Percentiles rank a stretch among this genome's conserved stretches.
Conservation (phyloP, 1,140 invertebrate species). For the Nymphalis io region DNA sequence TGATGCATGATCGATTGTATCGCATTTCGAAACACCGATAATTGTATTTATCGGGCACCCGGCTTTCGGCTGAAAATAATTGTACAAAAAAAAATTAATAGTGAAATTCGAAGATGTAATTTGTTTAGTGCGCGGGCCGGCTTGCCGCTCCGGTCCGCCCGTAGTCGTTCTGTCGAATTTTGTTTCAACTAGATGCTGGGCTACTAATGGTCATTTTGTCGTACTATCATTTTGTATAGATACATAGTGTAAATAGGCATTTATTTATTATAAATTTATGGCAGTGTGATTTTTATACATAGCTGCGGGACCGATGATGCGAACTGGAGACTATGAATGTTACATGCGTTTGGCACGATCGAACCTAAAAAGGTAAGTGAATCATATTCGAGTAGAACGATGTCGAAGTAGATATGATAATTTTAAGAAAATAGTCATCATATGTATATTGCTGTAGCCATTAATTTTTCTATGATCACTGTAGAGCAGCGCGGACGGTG, state of each 20-base stretch:
- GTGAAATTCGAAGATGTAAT: slow-evolving; percentile 68
- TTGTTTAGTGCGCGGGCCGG: slow-evolving; percentile 55
- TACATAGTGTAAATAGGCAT: slow-evolving; percentile 81
- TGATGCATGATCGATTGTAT: slow-evolving; percentile 72
- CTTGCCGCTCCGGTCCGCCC: slow-evolving; percentile 39
- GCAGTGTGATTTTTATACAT: slow-evolving; percentile 78
- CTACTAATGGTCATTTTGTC: slow-evolving; percentile 74
- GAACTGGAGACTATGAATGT: slow-evolving; percentile 58
- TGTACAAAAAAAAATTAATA: slow-evolving; percentile 73
- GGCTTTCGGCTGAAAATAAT: slow-evolving; percentile 73
- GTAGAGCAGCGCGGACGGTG: slow-evolving; percentile 54
- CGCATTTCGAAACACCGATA: slow-evolving; percentile 71
- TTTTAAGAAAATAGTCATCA: slow-evolving; percentile 81
- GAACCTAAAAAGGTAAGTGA: slow-evolving; percentile 58
- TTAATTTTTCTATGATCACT: slow-evolving; percentile 78
- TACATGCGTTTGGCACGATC: slow-evolving; percentile 62
- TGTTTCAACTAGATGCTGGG: slow-evolving; percentile 74
- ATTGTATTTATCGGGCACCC: slow-evolving; percentile 72
- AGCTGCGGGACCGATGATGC: slow-evolving; percentile 64
- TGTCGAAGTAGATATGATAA: slow-evolving; percentile 78
- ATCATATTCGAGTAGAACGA: slow-evolving; percentile 78
- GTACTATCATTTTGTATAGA: slow-evolving; percentile 80
- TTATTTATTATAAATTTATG: slow-evolving; percentile 81
- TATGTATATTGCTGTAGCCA: slow-evolving; percentile 80
- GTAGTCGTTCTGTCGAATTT: slow-evolving; percentile 71